Conservation (phyloP, 2,113 vertebrate genomes). For the cat (Felis catus) region DNA sequence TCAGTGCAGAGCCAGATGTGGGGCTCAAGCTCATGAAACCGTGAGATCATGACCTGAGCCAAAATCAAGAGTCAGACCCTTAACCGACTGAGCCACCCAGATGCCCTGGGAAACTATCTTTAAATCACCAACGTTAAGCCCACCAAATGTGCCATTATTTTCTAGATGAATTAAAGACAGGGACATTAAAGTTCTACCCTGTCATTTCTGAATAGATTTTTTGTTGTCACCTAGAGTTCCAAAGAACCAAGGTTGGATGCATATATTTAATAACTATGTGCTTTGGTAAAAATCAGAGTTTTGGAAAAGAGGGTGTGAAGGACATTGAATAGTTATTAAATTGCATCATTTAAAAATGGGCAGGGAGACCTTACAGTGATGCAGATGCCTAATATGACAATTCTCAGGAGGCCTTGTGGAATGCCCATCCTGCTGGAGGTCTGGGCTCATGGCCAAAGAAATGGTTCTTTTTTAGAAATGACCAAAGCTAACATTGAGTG, state of each 20-base stretch:
- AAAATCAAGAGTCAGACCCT: too few relatives aligned
- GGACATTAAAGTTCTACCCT: neutral
- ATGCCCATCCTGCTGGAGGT: neutral
- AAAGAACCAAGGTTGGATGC: neutral
- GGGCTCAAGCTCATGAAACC: too few relatives aligned
- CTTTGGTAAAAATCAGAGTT: constrained; percentile 35
- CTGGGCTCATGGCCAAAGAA: neutral
- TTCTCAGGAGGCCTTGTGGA: neutral
- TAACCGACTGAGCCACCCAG: too few relatives aligned
- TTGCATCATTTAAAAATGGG: neutral
- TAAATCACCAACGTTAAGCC: neutral
- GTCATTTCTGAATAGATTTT: neutral
- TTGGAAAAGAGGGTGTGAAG: neutral
- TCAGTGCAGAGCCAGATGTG: too few relatives aligned
- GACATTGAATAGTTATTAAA: neutral
- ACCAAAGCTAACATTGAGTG: neutral
- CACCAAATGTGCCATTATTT: neutral
- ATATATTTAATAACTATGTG: neutral
- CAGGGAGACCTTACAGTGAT: neutral
- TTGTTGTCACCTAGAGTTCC: neutral
- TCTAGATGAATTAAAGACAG: neutral
- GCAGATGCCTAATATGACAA: neutral
- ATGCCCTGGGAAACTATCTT: neutral
- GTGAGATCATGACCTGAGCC: too few relatives aligned
- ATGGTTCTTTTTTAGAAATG: neutral